Percentiles rank a stretch among this genome's conserved stretches.
phyloP scores from a whole-genome alignment of 2,888 invertebrate genomes.

The Dyspetes luteomarginatus region DNA sequence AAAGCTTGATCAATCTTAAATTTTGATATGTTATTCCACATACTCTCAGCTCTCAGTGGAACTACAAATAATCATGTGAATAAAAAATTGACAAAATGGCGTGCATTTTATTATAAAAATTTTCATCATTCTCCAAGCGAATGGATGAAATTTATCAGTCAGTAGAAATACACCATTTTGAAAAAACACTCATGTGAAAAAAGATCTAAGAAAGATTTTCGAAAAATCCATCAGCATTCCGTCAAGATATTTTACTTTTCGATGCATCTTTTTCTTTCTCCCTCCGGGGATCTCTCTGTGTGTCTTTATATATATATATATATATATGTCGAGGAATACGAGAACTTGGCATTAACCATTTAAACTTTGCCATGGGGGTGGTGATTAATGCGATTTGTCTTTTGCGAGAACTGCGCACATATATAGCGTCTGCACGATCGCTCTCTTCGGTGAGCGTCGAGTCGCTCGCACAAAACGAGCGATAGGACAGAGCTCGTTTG shows the following conservation, averaged over 20 bases:
- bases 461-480: constrained; percentile 74
- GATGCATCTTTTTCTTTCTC: constrained; percentile 31
- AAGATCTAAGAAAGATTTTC: background rate
- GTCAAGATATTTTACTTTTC: background rate
- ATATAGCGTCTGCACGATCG: constrained; percentile 66
- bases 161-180: no score
- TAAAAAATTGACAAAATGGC: no score
- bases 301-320: no score
- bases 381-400: constrained; percentile 64
- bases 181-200: no score
- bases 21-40: no score
- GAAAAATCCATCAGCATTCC: background rate
- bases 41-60: no score
- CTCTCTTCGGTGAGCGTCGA: constrained; percentile 70
- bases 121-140: no score
- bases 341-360: constrained; percentile 40
- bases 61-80: no score
- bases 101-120: no score
- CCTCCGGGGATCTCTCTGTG: background rate
- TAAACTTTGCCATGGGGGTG: constrained; percentile 49
- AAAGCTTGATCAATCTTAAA: no score
- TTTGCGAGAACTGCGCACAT: constrained; percentile 73
- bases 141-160: no score
- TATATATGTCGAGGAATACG: constrained; percentile 35
- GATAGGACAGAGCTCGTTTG: constrained; percentile 39